A percentile compares a stretch with the other conserved stretches of the same genome.
Evolutionary conservation across 1,140 invertebrate genomes (phyloP).

Genomic region (Lycorma delicatula): DNA sequence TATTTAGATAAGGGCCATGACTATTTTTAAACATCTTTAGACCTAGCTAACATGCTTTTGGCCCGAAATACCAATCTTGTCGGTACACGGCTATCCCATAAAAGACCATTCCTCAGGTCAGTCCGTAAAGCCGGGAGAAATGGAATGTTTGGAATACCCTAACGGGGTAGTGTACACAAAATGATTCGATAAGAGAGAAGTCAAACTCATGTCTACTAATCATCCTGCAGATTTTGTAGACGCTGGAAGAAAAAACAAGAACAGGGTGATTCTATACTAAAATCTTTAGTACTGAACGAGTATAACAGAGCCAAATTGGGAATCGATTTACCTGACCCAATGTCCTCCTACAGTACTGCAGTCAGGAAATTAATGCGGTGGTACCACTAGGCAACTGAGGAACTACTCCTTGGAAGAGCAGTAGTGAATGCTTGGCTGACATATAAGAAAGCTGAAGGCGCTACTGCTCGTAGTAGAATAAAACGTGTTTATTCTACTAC

Average conservation of each 20-base stretch:
- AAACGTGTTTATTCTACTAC: too few species aligned
- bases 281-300: constrained; percentile 1
- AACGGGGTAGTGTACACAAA: constrained; percentile 7
- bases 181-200: constrained; percentile 6
- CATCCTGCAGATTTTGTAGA: not conserved
- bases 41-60: constrained; percentile 20
- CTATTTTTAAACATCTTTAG: constrained; percentile 29
- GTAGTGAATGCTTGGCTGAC: not conserved
- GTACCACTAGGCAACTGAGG: constrained; percentile 9
- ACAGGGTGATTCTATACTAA: constrained; percentile 1
- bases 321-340: constrained; percentile 14
- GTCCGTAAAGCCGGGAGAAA: not conserved
- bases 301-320: constrained; percentile 16
- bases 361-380: constrained; percentile 5
- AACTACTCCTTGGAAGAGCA: not conserved
- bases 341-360: constrained; percentile 9
- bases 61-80: constrained; percentile 16
- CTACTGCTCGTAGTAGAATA: too few species aligned
- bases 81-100: constrained; percentile 10
- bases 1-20: constrained; percentile 25
- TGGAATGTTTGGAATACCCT: not conserved
- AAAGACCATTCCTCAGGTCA: constrained; percentile 9
- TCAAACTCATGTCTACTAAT: constrained; percentile 6
- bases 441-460: not conserved
- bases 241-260: not conserved